These are phyloP conservation scores for Gortyna flavago DNA, from an alignment of 2,888 invertebrate genomes.

Conservation along the genomic window DNA sequence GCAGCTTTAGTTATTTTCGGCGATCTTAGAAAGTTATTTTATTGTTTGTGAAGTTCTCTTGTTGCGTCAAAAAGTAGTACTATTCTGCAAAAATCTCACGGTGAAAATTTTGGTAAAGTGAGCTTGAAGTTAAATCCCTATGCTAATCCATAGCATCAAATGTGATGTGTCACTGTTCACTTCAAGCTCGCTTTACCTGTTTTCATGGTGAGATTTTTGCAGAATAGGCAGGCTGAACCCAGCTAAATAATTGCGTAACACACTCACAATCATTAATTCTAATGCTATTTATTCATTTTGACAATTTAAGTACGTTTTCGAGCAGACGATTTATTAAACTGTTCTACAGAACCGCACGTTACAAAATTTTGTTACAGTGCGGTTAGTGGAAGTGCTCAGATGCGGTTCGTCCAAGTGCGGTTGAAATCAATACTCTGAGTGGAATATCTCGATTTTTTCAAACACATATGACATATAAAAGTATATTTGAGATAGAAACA, in stretches of 20 bases:
- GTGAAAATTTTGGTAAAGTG: background rate
- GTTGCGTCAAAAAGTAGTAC: background rate
- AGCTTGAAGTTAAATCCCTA: no score
- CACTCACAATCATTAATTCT: background rate
- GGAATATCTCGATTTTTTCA: no score
- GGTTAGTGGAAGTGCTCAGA: no score
- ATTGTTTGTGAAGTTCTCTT: background rate
- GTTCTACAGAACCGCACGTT: no score
- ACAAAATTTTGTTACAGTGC: no score
- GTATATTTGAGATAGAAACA: no score
- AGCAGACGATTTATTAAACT: no score
- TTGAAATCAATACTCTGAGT: no score
- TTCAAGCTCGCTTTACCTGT: background rate
- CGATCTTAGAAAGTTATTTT: background rate
- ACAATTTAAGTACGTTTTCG: background rate
- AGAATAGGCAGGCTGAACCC: background rate
- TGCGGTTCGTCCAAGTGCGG: no score
- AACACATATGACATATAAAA: no score
- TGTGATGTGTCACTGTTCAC: no score
- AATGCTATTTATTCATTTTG: background rate
- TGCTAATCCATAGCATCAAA: background rate
- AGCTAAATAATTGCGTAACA: background rate
- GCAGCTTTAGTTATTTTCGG: background rate
- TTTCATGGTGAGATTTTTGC: background rate
- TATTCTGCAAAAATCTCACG: background rate